Conservation (phyloP, 2,888 invertebrate species). For the Sphinx pinastri region DNA sequence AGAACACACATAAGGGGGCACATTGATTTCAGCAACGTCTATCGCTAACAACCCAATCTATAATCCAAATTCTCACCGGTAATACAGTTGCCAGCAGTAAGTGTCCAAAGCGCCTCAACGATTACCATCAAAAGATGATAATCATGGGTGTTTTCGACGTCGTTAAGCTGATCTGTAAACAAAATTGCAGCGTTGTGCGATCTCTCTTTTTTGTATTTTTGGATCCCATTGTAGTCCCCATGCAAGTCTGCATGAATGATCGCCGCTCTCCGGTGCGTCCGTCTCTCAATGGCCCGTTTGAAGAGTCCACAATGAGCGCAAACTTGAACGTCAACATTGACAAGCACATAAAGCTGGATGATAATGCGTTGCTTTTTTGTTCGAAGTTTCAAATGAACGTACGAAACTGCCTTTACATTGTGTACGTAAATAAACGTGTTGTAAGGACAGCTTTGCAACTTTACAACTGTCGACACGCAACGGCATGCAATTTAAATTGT, state of each 20-base stretch:
- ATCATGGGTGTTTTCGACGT: constrained; percentile 84
- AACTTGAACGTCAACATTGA: constrained; percentile 47
- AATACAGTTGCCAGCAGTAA: constrained; percentile 75
- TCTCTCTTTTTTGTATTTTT: constrained; percentile 62
- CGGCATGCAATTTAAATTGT: constrained; percentile 50
- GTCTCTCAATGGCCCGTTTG: constrained; percentile 52
- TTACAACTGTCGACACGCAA: constrained; percentile 51
- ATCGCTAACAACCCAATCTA: constrained; percentile 49
- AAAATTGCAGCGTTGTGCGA: constrained; percentile 81
- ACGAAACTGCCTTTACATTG: constrained; percentile 56
- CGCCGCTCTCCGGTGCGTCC: constrained; percentile 54
- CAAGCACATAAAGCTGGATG: constrained; percentile 69
- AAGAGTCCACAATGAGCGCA: constrained; percentile 48
- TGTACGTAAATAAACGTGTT: constrained; percentile 34
- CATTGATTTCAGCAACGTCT: constrained; percentile 62
- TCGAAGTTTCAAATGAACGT: constrained; percentile 41
- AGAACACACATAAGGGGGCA: constrained; percentile 61
- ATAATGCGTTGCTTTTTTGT: constrained; percentile 38
- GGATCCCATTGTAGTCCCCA: constrained; percentile 64
- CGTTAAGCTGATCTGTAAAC: constrained; percentile 83
- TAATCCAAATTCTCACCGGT: constrained; percentile 79
- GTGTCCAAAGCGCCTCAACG: constrained; percentile 78
- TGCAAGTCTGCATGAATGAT: constrained; percentile 63
- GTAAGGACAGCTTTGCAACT: constrained; percentile 58
- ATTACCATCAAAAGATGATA: constrained; percentile 84